These are phyloP conservation scores for Leptinotarsa undecemlineata DNA, from an alignment of 1,140 invertebrate genomes.

Conservation along the genomic window DNA sequence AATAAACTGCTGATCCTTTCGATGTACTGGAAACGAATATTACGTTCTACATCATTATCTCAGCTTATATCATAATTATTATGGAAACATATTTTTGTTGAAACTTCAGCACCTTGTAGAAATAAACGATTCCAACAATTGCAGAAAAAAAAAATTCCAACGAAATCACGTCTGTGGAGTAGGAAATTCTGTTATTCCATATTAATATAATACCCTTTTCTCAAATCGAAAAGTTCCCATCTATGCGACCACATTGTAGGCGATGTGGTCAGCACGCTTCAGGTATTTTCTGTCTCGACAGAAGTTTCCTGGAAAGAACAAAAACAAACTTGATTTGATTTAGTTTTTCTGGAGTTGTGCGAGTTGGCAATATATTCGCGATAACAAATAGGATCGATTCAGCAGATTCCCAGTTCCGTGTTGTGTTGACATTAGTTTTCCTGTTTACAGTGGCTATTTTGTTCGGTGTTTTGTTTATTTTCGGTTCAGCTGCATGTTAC, in stretches of 20 bases:
- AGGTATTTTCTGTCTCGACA: neutral
- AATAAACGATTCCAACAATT: neutral
- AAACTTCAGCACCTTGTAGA: neutral
- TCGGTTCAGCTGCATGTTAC: slow-evolving; percentile 43
- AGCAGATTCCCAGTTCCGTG: slow-evolving; percentile 38
- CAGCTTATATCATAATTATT: no score
- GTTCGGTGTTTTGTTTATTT: slow-evolving; percentile 41
- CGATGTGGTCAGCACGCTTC: neutral
- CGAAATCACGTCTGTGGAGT: no score
- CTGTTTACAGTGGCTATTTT: slow-evolving; percentile 40
- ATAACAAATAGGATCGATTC: slow-evolving; percentile 39
- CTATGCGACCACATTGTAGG: neutral
- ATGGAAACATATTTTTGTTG: no score
- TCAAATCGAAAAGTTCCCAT: neutral
- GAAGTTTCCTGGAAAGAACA: slow-evolving; percentile 20
- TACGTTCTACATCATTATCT: no score
- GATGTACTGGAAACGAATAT: no score
- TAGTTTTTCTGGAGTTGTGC: slow-evolving; percentile 21
- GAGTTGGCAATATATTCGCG: slow-evolving; percentile 28
- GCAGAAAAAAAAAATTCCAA: neutral
- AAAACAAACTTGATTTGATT: slow-evolving; percentile 28
- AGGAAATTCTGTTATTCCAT: neutral
- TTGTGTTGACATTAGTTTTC: slow-evolving; percentile 43
- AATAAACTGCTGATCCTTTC: no score
- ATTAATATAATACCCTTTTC: neutral